Conservation (phyloP, 2,888 invertebrate species). For the Drosophila mayaguana region DNA sequence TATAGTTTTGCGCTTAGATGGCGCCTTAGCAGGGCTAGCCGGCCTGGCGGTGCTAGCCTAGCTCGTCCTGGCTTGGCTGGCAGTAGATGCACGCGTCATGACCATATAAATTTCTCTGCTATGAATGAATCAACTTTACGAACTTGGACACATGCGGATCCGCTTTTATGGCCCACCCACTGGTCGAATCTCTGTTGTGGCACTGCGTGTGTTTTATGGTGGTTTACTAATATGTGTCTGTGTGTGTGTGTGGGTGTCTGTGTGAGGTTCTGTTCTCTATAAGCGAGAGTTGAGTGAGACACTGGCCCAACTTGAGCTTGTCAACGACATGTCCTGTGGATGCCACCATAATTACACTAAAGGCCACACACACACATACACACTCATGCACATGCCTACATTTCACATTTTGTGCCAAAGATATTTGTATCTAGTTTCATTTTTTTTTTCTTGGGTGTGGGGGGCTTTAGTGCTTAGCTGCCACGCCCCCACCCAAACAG, state of each 20-base stretch:
- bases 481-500: constrained; percentile 23
- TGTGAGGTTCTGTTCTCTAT: constrained; percentile 59
- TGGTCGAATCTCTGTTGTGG: constrained; percentile 30
- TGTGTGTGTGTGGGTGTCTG: constrained; percentile 17
- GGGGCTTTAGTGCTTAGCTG: constrained; percentile 56
- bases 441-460: constrained; percentile 39
- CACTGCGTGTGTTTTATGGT: constrained; percentile 50
- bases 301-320: constrained; percentile 71
- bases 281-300: constrained; percentile 44
- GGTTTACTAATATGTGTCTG: constrained; percentile 13
- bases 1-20: constrained; percentile 7
- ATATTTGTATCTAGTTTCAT: constrained; percentile 78
- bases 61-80: background rate
- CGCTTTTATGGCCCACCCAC: constrained; percentile 70
- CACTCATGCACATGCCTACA: constrained; percentile 7
- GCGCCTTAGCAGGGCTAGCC: constrained; percentile 2
- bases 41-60: background rate
- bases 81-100: constrained; percentile 50
- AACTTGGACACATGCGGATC: constrained; percentile 70
- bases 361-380: constrained; percentile 35
- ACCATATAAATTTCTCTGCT: constrained; percentile 74
- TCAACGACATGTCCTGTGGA: constrained; percentile 68
- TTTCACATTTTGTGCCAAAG: constrained; percentile 39
- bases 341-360: constrained; percentile 75
- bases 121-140: constrained; percentile 80